Percentiles rank a stretch among this genome's conserved stretches.
Conservation (phyloP, 2,113 vertebrate species). For the Stigmatopora argus region DNA sequence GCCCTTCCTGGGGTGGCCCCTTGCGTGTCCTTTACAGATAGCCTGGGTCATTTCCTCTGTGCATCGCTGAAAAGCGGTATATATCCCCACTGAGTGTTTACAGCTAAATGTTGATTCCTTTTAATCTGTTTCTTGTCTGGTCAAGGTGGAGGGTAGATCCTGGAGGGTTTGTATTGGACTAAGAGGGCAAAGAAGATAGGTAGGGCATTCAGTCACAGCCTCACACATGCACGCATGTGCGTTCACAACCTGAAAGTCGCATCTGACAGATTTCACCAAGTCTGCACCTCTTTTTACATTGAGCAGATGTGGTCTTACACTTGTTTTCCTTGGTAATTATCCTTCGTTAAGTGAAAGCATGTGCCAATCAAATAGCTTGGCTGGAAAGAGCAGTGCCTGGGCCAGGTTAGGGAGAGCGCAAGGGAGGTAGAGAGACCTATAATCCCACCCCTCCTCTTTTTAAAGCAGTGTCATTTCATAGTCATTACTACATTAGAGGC, state of each 20-base stretch:
- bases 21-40: constrained; percentile 44
- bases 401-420: constrained; percentile 25
- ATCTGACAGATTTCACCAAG: constrained; percentile 77
- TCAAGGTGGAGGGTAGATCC: constrained; percentile 26
- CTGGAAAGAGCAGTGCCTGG: constrained; percentile 67
- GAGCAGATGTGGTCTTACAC: constrained; percentile 84
- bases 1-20: constrained; percentile 64
- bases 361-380: constrained; percentile 92
- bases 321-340: constrained; percentile 98
- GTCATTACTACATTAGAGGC: constrained; percentile 70
- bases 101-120: constrained; percentile 83
- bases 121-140: constrained; percentile 89
- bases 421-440: constrained; percentile 32
- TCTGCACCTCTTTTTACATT: constrained; percentile 78
- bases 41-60: constrained; percentile 54
- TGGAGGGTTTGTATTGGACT: constrained; percentile 50
- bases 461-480: constrained; percentile 56
- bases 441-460: constrained; percentile 57
- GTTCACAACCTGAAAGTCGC: constrained; percentile 56
- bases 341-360: constrained; percentile 94
- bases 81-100: constrained; percentile 77
- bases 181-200: constrained; percentile 67
- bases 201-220: constrained; percentile 47
- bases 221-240: constrained; percentile 7
- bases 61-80: constrained; percentile 44